Conservation (phyloP, 2,797 vertebrate species). For the Mallotus villosus region DNA sequence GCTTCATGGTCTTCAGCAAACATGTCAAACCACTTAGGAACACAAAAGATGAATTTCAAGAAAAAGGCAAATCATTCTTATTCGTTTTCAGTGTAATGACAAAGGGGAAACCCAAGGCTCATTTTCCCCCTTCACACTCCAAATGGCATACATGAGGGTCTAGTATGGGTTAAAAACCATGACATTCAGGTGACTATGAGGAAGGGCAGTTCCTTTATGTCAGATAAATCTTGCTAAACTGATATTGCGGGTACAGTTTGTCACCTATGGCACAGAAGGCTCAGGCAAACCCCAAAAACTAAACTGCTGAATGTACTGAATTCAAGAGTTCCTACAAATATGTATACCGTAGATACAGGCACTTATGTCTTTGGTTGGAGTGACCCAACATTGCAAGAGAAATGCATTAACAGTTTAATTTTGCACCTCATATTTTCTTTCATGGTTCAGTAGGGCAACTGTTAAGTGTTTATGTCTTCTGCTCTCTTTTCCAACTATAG, state of each 20-base stretch:
- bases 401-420: too few species aligned
- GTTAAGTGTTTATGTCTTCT: conserved; percentile 53
- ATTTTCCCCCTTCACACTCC: conserved; percentile 26
- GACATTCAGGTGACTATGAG: not conserved
- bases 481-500: conserved; percentile 51
- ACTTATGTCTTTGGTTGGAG: conserved; percentile 99
- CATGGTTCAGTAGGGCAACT: conserved; percentile 88
- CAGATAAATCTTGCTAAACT: conserved; percentile 30
- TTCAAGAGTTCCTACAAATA: conserved; percentile 84
- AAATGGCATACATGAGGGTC: not conserved
- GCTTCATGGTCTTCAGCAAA: not conserved
- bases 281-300: too few species aligned
- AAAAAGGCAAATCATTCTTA: conserved; percentile 23
- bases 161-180: not conserved
- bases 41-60: conserved; percentile 33
- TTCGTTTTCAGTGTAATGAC: conserved; percentile 7
- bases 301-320: conserved; percentile 64
- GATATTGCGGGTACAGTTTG: too few species aligned
- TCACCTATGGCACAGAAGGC: too few species aligned
- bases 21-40: conserved; percentile 12
- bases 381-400: conserved; percentile 94
- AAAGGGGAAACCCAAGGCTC: conserved; percentile 14
- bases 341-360: conserved; percentile 99
- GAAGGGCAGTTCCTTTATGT: conserved; percentile 20
- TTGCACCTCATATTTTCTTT: conserved; percentile 73